phyloP scores from a whole-genome alignment of 2,797 vertebrate species.

The Gambelia wislizenii region DNA sequence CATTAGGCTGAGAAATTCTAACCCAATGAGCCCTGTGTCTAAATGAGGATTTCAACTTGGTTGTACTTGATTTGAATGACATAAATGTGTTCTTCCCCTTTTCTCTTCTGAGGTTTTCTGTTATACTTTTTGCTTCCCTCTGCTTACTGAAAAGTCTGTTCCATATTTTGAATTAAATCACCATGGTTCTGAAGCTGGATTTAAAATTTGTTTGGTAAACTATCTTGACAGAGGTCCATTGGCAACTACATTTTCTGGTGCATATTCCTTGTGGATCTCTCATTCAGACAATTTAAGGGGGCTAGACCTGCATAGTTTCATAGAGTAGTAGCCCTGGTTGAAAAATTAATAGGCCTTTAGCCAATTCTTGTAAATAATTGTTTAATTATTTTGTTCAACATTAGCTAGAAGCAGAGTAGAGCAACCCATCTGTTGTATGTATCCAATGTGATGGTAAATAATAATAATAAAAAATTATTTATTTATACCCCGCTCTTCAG shows the following conservation, averaged over 20 bases:
- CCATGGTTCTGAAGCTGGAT: background rate
- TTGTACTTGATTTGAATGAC: background rate
- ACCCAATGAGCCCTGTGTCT: background rate
- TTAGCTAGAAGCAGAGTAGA: background rate
- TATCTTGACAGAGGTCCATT: background rate
- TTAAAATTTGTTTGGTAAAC: background rate
- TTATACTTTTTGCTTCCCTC: background rate
- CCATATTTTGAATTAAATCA: background rate
- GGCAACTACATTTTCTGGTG: background rate
- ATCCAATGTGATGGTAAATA: background rate
- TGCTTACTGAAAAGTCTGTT: background rate
- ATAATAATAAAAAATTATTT: no score
- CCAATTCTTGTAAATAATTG: background rate
- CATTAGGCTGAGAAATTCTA: background rate
- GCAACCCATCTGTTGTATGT: background rate
- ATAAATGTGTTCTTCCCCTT: background rate
- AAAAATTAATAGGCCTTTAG: background rate
- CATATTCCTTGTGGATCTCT: background rate
- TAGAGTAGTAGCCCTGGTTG: background rate
- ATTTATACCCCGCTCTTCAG: no score
- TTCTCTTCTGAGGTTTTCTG: no score
- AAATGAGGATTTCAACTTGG: background rate
- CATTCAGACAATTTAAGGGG: background rate
- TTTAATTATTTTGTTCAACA: background rate
- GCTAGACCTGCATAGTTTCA: background rate